These are phyloP conservation scores for Pteropus alecto DNA, from an alignment of 2,113 vertebrate species.

Conservation along the genomic window DNA sequence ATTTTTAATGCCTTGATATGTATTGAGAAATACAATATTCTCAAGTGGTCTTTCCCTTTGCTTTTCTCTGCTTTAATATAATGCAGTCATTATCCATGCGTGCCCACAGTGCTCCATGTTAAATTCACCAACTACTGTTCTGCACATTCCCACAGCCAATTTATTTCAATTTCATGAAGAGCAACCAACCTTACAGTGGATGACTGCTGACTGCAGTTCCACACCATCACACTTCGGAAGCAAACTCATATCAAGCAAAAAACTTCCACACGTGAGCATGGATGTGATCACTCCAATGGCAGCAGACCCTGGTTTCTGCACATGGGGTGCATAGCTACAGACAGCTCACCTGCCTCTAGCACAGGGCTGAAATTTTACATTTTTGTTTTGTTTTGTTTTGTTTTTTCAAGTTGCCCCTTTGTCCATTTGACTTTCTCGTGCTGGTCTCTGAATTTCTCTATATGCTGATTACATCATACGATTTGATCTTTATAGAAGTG, in stretches of 20 bases:
- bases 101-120: conserved; percentile 51
- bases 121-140: conserved; percentile 66
- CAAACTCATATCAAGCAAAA: conserved; percentile 10
- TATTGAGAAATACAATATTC: conserved; percentile 10
- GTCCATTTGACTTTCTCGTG: rapidly evolving
- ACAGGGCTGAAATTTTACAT: conserved; percentile 1
- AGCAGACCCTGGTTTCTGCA: conserved; percentile 45
- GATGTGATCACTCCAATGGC: conserved; percentile 14
- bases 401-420: rapidly evolving
- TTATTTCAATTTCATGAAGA: conserved; percentile 72
- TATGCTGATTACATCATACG: background rate
- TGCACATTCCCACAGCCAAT: conserved; percentile 70
- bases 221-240: conserved; percentile 41
- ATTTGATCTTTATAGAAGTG: background rate
- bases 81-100: conserved; percentile 37
- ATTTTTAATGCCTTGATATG: conserved; percentile 30
- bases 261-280: background rate
- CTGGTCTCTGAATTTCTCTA: background rate
- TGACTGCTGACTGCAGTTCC: conserved; percentile 67
- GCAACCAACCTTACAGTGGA: conserved; percentile 47
- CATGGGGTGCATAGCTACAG: conserved; percentile 20
- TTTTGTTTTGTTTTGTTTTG: too few species aligned
- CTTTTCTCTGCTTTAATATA: conserved; percentile 56
- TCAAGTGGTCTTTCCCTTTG: conserved; percentile 45
- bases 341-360: conserved; percentile 32